A percentile compares a stretch with the other conserved stretches of the same genome.
These are phyloP conservation scores for Diabrotica virgifera DNA, from an alignment of 1,140 invertebrate genomes.

Conservation along the genomic window DNA sequence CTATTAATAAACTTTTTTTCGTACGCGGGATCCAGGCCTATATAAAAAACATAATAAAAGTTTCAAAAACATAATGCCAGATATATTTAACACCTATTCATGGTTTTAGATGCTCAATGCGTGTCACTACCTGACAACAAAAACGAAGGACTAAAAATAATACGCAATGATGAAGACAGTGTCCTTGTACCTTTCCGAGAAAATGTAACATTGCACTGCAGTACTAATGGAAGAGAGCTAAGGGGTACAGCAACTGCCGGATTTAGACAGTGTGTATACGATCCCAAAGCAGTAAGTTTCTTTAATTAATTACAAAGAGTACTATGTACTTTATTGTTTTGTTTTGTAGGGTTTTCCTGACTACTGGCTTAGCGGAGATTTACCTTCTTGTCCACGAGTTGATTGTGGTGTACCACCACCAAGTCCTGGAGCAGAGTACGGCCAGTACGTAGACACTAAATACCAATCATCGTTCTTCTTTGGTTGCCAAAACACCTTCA, in stretches of 20 bases:
- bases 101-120: constrained; percentile 77
- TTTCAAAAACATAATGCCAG: neutral
- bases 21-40: no score
- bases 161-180: constrained; percentile 71
- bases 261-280: constrained; percentile 93
- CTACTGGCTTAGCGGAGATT: constrained; percentile 87
- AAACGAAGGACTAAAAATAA: constrained; percentile 76
- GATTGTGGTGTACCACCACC: constrained; percentile 85
- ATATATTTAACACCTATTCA: neutral
- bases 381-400: constrained; percentile 80
- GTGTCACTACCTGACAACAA: constrained; percentile 86
- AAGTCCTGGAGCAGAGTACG: constrained; percentile 90
- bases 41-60: neutral
- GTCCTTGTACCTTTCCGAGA: constrained; percentile 83
- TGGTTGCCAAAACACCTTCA: constrained; percentile 94
- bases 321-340: neutral
- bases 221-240: constrained; percentile 70
- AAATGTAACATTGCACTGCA: constrained; percentile 84
- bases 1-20: no score
- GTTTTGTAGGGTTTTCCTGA: constrained; percentile 69
- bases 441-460: constrained; percentile 80
- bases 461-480: constrained; percentile 94
- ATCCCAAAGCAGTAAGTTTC: constrained; percentile 74
- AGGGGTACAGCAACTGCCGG: constrained; percentile 75
- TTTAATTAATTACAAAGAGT: neutral